These are phyloP conservation scores for Rhyzopertha dominica DNA, from an alignment of 1,140 invertebrate genomes.

Conservation along the genomic window DNA sequence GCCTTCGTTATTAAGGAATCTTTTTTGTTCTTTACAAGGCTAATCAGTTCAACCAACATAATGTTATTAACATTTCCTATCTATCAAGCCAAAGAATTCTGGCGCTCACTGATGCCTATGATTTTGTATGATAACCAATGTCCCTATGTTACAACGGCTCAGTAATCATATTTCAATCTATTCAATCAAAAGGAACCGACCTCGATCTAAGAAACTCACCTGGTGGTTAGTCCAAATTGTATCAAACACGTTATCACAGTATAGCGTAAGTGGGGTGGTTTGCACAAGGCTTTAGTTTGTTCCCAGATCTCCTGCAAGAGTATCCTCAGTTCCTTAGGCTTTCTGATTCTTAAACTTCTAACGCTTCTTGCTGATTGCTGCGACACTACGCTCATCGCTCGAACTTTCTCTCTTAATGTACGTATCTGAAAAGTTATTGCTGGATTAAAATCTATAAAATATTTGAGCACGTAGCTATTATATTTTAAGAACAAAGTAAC, in stretches of 20 bases:
- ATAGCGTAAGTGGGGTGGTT: conserved; percentile 62
- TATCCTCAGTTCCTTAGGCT: conserved; percentile 61
- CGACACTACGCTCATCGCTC: conserved; percentile 57
- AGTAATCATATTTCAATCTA: too few relatives aligned
- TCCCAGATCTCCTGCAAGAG: conserved; percentile 60
- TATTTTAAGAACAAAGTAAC: too few relatives aligned
- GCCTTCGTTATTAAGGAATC: too few relatives aligned
- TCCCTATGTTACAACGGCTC: too few relatives aligned
- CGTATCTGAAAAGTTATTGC: conserved; percentile 51
- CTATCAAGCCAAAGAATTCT: too few relatives aligned
- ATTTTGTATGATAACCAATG: too few relatives aligned
- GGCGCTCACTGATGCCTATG: too few relatives aligned
- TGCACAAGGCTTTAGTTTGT: conserved; percentile 63
- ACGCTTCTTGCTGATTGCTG: conserved; percentile 54
- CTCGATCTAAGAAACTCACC: conserved; percentile 51
- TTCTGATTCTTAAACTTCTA: conserved; percentile 56
- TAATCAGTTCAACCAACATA: too few relatives aligned
- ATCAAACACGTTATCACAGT: conserved; percentile 68
- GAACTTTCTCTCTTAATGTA: conserved; percentile 60
- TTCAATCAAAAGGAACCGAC: too few relatives aligned
- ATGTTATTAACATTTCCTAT: too few relatives aligned
- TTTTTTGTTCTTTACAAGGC: too few relatives aligned
- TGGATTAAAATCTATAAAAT: conserved; percentile 6
- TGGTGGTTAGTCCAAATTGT: conserved; percentile 68
- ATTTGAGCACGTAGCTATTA: too few relatives aligned